Evolutionary conservation across 2,888 invertebrate genomes (phyloP), one percentile per base, ranked within the genome.

Genomic region (Lasius platythorax): DNA sequence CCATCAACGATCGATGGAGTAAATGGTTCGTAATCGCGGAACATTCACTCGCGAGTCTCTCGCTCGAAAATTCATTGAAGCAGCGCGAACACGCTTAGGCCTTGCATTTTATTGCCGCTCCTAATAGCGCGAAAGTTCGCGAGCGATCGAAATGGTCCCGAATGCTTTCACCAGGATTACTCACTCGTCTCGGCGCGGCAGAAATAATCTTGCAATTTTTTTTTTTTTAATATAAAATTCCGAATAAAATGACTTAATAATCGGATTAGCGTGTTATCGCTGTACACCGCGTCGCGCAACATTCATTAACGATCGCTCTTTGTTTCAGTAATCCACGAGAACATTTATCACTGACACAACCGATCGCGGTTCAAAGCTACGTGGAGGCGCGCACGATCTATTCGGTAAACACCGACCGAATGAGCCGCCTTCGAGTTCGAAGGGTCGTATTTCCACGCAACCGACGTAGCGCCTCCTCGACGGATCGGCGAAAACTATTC

Each of bases 91-190:
- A 46, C 61, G 73, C 46, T 33, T 30, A 23, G 40, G 40, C 37
- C 56, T 68, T 33, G 61, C 72, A 58, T 79, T 72, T 79, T 79
- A 79, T 66, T 72, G 46, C 61, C 73, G 56, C 28, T 43, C 61
- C 28, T 72, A 79, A 79, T 46, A 61, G 58, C 72, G 79, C 79
- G 79, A 79, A 79, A 79, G 73, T 79, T 18, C 33, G 46, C 72
- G 61, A 46, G n/a, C 23, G 70, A 70, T 72, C 56, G 28, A 61
- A 61, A 63, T 72, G 37, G 11, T 56, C 3, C 23, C 72, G 28
- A 11, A 46, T 78, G 78, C 61, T 79, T 79, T 79, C 61, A 72
- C 72, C 28, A 61, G 37, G 23, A 70, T 58, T 70, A 72, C 70
- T n/a, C n/a, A 28, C 30, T 56, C 53, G 23, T 15, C 28, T n/a